These are phyloP conservation scores for Furnarius figulus DNA, from an alignment of 2,113 vertebrate genomes.

Conservation along the genomic window DNA sequence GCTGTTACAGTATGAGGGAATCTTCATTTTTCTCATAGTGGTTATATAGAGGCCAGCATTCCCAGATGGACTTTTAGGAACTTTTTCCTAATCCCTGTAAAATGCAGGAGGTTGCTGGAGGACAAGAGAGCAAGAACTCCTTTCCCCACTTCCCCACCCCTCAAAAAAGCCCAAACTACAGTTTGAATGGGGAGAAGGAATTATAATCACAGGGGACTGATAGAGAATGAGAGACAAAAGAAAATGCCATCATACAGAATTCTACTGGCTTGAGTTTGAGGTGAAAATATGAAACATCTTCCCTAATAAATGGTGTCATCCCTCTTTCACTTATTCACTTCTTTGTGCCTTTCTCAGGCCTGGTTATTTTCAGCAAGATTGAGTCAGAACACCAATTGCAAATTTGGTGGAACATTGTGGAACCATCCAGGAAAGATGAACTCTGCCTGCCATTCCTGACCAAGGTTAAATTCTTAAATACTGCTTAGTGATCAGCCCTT, in stretches of 20 bases:
- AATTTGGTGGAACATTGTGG: not conserved
- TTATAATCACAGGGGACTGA: not conserved
- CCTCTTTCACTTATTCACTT: not conserved
- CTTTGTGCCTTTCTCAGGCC: not conserved
- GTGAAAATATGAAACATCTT: not conserved
- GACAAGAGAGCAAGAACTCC: not conserved
- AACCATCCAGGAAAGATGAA: not conserved
- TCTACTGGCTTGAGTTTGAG: not conserved
- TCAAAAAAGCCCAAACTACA: not conserved
- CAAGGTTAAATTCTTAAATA: not conserved
- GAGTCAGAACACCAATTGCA: not conserved
- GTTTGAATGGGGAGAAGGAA: not conserved
- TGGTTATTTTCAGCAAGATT: not conserved
- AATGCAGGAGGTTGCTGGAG: not conserved
- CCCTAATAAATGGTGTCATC: not conserved
- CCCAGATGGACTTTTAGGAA: not conserved
- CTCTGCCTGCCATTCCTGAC: not conserved
- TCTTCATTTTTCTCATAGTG: not conserved
- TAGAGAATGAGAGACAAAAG: not conserved
- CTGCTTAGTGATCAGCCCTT: not conserved
- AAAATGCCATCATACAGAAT: not conserved
- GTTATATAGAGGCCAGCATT: not conserved
- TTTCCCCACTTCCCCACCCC: not conserved
- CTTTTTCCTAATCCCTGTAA: not conserved
- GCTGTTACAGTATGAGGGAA: not conserved